Conservation (phyloP, 2,888 invertebrate species). For the Patella depressa region DNA sequence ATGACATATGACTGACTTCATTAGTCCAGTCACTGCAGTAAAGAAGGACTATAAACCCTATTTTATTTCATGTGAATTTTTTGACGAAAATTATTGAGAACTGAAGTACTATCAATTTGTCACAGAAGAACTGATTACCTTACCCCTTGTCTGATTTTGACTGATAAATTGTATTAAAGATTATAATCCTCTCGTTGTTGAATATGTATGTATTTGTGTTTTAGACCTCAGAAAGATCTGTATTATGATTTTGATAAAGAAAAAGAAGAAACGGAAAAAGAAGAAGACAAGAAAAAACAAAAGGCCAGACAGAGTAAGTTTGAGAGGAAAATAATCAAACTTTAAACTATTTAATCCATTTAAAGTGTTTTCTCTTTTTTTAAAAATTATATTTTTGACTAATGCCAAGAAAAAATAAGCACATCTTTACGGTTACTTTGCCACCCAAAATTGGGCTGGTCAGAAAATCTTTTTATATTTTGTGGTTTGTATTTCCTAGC, state of each 20-base stretch:
- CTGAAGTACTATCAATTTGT: too few relatives aligned
- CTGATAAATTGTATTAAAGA: too few relatives aligned
- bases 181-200: too few relatives aligned
- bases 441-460: neutral
- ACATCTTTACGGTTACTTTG: too few relatives aligned
- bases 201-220: neutral
- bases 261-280: constrained; percentile 83
- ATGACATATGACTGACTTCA: too few relatives aligned
- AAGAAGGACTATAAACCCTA: too few relatives aligned
- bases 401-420: neutral
- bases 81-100: too few relatives aligned
- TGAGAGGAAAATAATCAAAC: neutral
- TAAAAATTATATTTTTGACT: neutral
- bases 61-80: too few relatives aligned
- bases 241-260: constrained; percentile 84
- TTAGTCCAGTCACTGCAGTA: too few relatives aligned
- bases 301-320: constrained; percentile 75
- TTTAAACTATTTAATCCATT: neutral
- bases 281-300: constrained; percentile 82
- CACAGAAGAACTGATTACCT: too few relatives aligned
- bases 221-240: constrained; percentile 86
- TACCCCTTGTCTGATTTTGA: too few relatives aligned
- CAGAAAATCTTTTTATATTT: neutral
- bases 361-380: neutral
- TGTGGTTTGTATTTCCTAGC: too few relatives aligned